Conservation (phyloP, 2,888 invertebrate species). For the Anthrax anthrax region DNA sequence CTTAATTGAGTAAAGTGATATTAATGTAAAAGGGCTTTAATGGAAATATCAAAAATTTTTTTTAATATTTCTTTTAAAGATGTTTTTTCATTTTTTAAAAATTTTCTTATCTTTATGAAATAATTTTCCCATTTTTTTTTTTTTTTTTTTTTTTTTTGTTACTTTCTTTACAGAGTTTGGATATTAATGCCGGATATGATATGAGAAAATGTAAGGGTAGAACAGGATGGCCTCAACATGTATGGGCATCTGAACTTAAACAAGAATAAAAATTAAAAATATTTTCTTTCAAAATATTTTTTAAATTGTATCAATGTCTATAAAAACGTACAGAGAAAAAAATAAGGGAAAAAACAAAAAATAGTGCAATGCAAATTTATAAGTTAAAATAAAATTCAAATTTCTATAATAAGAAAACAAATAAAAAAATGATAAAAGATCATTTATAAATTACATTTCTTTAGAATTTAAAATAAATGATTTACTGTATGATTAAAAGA, state of each 20-base stretch:
- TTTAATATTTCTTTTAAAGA: not conserved
- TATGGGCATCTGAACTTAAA: constrained; percentile 81
- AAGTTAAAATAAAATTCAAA: not conserved
- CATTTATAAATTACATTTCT: no score
- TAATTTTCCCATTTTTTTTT: not conserved
- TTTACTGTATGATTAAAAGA: no score
- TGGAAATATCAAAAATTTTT: no score
- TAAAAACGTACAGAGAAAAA: no score
- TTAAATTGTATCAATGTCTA: no score
- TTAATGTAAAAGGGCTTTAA: no score
- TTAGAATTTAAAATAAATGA: no score
- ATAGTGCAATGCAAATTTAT: not conserved
- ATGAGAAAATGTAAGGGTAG: constrained; percentile 55
- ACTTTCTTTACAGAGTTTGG: constrained; percentile 1
- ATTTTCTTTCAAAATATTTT: no score
- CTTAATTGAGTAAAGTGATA: no score
- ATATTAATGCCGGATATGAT: constrained; percentile 1
- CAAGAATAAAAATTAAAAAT: constrained; percentile 41
- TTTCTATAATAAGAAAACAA: not conserved
- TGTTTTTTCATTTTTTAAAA: not conserved
- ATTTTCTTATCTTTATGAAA: not conserved
- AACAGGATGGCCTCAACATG: constrained; percentile 95
- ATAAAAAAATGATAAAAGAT: no score
- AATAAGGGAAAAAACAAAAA: no score
- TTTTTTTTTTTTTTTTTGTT: constrained; percentile 1